Evolutionary conservation across 2,797 vertebrate genomes (phyloP), one percentile per base, ranked within the genome.

Genomic region (Ctenochaetus hawaiiensis): DNA sequence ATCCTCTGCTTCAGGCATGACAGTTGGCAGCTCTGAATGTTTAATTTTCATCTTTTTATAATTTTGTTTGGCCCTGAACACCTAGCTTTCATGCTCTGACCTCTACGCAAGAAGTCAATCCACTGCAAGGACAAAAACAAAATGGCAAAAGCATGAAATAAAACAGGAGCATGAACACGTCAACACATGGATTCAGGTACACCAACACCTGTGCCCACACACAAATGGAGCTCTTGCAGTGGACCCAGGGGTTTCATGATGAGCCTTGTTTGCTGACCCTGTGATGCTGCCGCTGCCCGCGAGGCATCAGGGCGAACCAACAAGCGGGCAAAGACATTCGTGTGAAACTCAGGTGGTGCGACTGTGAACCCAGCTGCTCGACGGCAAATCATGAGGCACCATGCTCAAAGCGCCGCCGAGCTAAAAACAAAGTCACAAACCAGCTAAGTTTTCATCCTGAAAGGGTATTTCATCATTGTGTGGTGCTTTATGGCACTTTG

Each of bases 321-420:
- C 75, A 34, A 77, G 76, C 68, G 17, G 67, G 82, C 76, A 67
- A 74, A 66, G 58, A 73, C 78, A 65, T 72, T 63, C 34, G 26
- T 81, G 60, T 75, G 76, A 88, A 92, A 89, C 92, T 93, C 93
- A 92, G 92, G 91, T 92, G 92, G 86, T 75, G 0, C 41, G 45
- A 78, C 54, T 22, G 69, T 72, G 89, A 62, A 76, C 90, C 78
- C 92, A 93, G 90, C 89, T 93, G 91, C 87, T 87, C 41, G 0
- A 77, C 51, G 78, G 81, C 54, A 75, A 69, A 67, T 77, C 78
- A 84, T 87, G 60, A 81, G 86, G 76, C 48, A 67, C 69, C 53
- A 22, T 4, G 37, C 81, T 90, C 82, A 83, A 71, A 90, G 80
- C 87, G 4, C 57, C 41, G 81, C 77, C 14, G 47, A 62, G 75